Evolutionary conservation across 2,113 vertebrate genomes (phyloP), one percentile per base, ranked within the genome.

Genomic region (Petrocephalus zakoni): DNA sequence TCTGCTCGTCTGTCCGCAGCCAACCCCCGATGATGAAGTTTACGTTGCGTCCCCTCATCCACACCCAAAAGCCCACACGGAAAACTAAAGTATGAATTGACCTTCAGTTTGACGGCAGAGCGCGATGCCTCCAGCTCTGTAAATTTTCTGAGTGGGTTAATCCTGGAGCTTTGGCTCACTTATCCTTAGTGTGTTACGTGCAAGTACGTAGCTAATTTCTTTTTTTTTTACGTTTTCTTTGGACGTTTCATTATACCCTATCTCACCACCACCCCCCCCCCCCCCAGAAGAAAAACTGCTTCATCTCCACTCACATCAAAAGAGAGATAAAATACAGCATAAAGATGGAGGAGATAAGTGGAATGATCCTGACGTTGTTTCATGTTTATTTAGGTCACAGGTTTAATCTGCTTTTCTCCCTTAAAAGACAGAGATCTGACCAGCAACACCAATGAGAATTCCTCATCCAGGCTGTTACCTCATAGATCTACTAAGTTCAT

Each of bases 281-380:
- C 83, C 51, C 7, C 6, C 21, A 34, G n/a, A n/a, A n/a, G n/a
- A n/a, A n/a, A 82, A 49, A 51, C 49, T 42, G 55, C 53, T 61
- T 64, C 19, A 46, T 13, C 29, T 87, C 56, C 86, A 46, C 34
- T 55, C 55, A 61, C 34, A 64, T 87, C 34, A 87, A 22, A 64
- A 55, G 25, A 58, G 37, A 85, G 51, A 64, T 19, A 22, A 61
- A 19, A 64, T 21, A 64, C 29, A 46, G 37, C 13, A 52, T 34
- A 87, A 61, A 11, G 46, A 83, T 83, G 7, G 56, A 86, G 52
- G 53, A 55, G 84, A 86, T 86, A 83, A 46, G 55, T 61, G 34
- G 37, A 64, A 87, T 2, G 21, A n/a, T 58, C 34, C 56, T 47
- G 86, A 37, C 22, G 17, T 17, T 46, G 17, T 17, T 42, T 78